These are phyloP conservation scores for Callipepla californica DNA, from an alignment of 2,113 vertebrate genomes.

Conservation along the genomic window DNA sequence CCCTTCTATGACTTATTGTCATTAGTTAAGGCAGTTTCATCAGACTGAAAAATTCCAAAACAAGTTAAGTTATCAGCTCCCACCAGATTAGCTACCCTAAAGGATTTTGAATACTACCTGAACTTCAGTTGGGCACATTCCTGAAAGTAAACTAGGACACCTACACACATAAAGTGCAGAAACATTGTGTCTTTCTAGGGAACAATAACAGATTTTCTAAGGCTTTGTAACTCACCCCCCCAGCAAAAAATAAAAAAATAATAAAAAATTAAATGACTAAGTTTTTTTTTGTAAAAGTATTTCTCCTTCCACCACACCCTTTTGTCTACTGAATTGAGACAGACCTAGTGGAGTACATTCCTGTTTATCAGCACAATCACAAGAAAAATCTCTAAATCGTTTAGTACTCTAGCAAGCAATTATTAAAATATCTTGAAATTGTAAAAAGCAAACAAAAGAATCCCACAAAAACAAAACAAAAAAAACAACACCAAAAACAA, in stretches of 20 bases:
- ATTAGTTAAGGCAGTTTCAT: not conserved
- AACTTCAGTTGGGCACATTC: not conserved
- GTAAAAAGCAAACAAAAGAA: not conserved
- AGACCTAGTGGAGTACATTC: not conserved
- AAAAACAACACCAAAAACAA: not conserved
- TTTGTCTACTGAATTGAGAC: not conserved
- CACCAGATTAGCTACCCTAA: not conserved
- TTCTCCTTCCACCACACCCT: not conserved
- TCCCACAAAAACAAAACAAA: too few species aligned
- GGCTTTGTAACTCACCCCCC: not conserved
- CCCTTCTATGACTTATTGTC: not conserved
- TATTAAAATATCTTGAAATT: not conserved
- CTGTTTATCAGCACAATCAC: not conserved
- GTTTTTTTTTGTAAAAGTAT: not conserved
- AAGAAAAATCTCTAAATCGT: not conserved
- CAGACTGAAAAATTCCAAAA: not conserved
- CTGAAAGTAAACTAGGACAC: not conserved
- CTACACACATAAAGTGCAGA: not conserved
- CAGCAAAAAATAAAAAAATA: not conserved
- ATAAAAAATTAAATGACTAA: not conserved
- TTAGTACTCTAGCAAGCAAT: not conserved
- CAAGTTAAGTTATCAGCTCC: not conserved
- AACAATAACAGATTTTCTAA: not conserved
- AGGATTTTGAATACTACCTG: not conserved
- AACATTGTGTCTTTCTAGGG: not conserved